A percentile compares a stretch with the other conserved stretches of the same genome.
Evolutionary conservation across 35 echinoderm and acorn worm genomes (phyloP).

Genomic region (Anneissia japonica): DNA sequence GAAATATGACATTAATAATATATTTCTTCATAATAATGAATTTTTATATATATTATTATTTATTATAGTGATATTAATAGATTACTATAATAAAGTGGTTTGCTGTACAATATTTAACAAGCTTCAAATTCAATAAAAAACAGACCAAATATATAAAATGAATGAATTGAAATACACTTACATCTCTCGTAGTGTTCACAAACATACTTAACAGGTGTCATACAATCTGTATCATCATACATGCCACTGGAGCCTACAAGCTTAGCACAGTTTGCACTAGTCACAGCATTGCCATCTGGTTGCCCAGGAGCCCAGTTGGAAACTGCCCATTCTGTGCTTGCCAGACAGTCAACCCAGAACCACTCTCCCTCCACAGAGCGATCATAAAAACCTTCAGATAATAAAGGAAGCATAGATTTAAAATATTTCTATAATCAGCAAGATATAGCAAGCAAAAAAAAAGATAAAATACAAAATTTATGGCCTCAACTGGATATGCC

Average conservation of each 20-base stretch:
- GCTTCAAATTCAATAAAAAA: no score
- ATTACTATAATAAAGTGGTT: no score
- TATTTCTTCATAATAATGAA: no score
- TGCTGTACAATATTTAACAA: no score
- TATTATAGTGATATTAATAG: no score
- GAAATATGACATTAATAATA: no score
- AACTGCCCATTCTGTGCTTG: conserved; percentile 31
- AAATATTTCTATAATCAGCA: not conserved
- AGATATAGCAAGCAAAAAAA: not conserved
- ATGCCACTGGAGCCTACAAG: conserved; percentile 40
- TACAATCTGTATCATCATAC: conserved; percentile 67
- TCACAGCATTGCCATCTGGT: conserved; percentile 46
- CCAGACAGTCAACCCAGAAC: conserved; percentile 67
- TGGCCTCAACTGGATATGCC: no score
- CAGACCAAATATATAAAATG: no score
- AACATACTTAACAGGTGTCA: conserved; percentile 42
- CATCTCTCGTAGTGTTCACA: conserved; percentile 78
- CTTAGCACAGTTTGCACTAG: conserved; percentile 70
- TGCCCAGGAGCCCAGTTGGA: conserved; percentile 65
- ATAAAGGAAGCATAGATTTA: not conserved
- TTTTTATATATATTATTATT: no score
- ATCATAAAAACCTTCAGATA: conserved; percentile 66
- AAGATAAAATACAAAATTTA: no score
- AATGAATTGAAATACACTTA: conserved; percentile 15
- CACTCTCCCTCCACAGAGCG: conserved; percentile 56